Evolutionary conservation across 2,797 vertebrate genomes (phyloP), one percentile per base, ranked within the genome.

Genomic region (Sebastes miniatus): DNA sequence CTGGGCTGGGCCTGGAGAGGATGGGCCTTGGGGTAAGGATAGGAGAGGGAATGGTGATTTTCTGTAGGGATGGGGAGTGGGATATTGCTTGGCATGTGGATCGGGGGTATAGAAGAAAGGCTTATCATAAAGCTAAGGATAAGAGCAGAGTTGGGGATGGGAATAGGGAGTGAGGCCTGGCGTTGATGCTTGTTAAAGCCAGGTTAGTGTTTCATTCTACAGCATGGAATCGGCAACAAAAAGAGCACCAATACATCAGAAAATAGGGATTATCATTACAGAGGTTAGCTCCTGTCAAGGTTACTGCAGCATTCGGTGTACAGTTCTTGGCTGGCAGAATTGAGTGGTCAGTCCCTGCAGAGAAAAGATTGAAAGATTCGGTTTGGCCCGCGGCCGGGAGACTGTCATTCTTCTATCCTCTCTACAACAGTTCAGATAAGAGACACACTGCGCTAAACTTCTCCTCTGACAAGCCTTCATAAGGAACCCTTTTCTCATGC

Each of bases 281-380:
- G 74, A 89, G 88, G 86, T 92, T 79, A 83, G 54, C 73, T 89
- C 50, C 81, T 84, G 88, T 94, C 91, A 95, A 95, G 94, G 95
- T 95, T 90, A 93, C 84, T 86, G 90, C 85, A 83, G 86, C 84
- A 82, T 80, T 83, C 54, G 29, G 78, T 75, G 73, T 86, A 47
- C 73, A 75, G 79, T 24, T 75, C 77, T 88, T 88, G 83, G 90
- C 91, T 92, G 88, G 89, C 89, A 86, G 85, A 83, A 88, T 81
- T 34, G 72, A 89, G 75, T n/a, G 66, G 79, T 80, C 88, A 83
- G 91, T 94, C 91, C 91, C 93, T 70, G 85, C 73, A 90, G 91
- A 87, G 81, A 61, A 75, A 89, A 89, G 87, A 91, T 59, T 84
- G 83, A 91, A 88, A 86, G 81, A 75, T 89, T 88, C 14, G 31